phyloP scores from a whole-genome alignment of 1,140 invertebrate genomes.

The Subanguina moxae region DNA sequence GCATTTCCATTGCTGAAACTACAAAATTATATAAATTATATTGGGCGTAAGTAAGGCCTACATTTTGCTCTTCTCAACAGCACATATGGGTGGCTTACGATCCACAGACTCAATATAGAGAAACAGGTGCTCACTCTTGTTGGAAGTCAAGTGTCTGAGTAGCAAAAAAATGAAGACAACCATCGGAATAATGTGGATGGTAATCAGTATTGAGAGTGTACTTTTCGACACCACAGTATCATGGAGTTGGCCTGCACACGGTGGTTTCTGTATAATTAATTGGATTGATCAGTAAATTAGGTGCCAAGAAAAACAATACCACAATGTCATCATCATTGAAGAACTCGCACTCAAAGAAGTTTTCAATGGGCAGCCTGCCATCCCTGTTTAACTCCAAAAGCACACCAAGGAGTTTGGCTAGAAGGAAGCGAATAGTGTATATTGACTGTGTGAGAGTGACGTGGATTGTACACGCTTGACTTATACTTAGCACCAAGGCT shows the following conservation, averaged over 20 bases:
- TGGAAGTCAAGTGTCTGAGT: slow-evolving; percentile 41
- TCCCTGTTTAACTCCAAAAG: slow-evolving; percentile 41
- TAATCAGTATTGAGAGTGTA: slow-evolving; percentile 43
- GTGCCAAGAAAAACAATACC: slow-evolving; percentile 10
- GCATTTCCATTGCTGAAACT: slow-evolving; percentile 5
- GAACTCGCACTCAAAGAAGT: slow-evolving; percentile 53
- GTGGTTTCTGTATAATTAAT: slow-evolving; percentile 43
- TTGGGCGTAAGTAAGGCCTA: not conserved
- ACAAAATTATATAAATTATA: slow-evolving; percentile 9
- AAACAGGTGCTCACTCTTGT: slow-evolving; percentile 46
- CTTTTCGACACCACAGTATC: slow-evolving; percentile 48
- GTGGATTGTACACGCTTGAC: slow-evolving; percentile 47
- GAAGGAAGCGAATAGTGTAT: slow-evolving; percentile 51
- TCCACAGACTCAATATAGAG: slow-evolving; percentile 48
- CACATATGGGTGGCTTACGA: slow-evolving; percentile 1
- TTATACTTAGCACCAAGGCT: slow-evolving; percentile 42
- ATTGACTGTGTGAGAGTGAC: slow-evolving; percentile 45
- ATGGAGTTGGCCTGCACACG: slow-evolving; percentile 50
- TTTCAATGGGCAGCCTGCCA: slow-evolving; percentile 44
- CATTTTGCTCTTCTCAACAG: not conserved
- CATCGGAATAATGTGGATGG: slow-evolving; percentile 45
- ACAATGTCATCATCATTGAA: slow-evolving; percentile 53
- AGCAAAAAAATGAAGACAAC: slow-evolving; percentile 46
- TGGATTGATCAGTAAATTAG: too few species aligned
- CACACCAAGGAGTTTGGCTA: slow-evolving; percentile 40